A percentile compares a stretch with the other conserved stretches of the same genome.
phyloP scores from a whole-genome alignment of 2,888 invertebrate genomes.

The Melanostoma mellinum region DNA sequence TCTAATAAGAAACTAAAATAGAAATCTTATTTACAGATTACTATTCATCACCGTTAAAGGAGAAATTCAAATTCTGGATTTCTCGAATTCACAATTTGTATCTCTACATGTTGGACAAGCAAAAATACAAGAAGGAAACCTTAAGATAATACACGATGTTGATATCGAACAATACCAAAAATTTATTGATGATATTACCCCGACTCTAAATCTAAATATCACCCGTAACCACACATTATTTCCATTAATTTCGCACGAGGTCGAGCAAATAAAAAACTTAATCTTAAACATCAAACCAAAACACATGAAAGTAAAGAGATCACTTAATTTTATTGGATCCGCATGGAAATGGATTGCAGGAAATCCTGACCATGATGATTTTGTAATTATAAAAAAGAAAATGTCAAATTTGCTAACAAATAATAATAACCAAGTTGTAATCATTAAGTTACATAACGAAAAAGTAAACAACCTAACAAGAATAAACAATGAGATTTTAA shows the following conservation, averaged over 20 bases:
- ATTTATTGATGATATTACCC: conserved; percentile 4
- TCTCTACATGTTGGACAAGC: too few relatives aligned
- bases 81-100: conserved; percentile 45
- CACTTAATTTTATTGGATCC: conserved; percentile 31
- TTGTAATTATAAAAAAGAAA: conserved; percentile 39
- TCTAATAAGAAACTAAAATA: conserved; percentile 52
- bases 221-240: conserved; percentile 21
- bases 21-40: background rate
- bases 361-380: conserved; percentile 29
- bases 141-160: conserved; percentile 59
- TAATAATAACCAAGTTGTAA: conserved; percentile 30
- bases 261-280: conserved; percentile 7
- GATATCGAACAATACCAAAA: conserved; percentile 29
- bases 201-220: background rate
- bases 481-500: conserved; percentile 29
- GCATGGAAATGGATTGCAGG: conserved; percentile 17
- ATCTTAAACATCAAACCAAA: background rate
- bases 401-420: conserved; percentile 32
- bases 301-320: background rate
- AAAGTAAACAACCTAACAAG: conserved; percentile 34
- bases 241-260: conserved; percentile 18
- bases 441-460: conserved; percentile 20
- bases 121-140: conserved; percentile 38
- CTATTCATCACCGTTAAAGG: background rate
- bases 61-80: conserved; percentile 43